Conservation (phyloP, 2,113 vertebrate genomes). For the Dasyurus viverrinus region DNA sequence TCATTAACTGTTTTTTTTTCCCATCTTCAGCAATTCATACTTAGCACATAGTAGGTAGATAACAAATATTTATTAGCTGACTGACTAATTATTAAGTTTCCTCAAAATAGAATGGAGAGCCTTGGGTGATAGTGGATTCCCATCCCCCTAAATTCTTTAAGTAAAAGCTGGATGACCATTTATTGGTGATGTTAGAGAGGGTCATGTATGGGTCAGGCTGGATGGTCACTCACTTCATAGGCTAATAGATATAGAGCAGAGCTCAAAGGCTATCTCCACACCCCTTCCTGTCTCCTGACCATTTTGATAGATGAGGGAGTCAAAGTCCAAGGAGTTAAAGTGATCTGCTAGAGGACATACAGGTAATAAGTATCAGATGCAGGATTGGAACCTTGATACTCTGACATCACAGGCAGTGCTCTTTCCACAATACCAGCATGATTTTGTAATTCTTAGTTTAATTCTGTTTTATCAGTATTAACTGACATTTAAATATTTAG, state of each 20-base stretch:
- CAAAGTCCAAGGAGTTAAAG: not conserved
- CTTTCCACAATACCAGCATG: not conserved
- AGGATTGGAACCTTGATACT: not conserved
- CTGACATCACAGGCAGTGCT: not conserved
- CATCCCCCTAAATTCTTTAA: not conserved
- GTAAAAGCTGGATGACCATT: not conserved
- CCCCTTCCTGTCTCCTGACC: not conserved
- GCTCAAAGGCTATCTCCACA: not conserved
- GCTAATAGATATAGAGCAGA: not conserved
- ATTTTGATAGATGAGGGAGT: not conserved
- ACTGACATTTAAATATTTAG: not conserved
- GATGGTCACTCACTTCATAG: not conserved
- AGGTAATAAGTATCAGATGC: not conserved
- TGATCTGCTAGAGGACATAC: not conserved
- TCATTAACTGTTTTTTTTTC: not conserved
- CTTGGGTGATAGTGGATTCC: not conserved
- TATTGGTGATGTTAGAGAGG: not conserved
- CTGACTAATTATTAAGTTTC: not conserved
- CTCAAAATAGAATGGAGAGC: not conserved
- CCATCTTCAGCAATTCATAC: not conserved
- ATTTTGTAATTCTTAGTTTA: not conserved
- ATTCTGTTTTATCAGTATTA: not conserved
- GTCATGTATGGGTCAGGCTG: not conserved
- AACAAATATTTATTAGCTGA: not conserved
- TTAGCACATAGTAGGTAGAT: not conserved